Base-by-base conservation (phyloP, 1,140 invertebrate species). In the Stegodyphus dumicola region DNA sequence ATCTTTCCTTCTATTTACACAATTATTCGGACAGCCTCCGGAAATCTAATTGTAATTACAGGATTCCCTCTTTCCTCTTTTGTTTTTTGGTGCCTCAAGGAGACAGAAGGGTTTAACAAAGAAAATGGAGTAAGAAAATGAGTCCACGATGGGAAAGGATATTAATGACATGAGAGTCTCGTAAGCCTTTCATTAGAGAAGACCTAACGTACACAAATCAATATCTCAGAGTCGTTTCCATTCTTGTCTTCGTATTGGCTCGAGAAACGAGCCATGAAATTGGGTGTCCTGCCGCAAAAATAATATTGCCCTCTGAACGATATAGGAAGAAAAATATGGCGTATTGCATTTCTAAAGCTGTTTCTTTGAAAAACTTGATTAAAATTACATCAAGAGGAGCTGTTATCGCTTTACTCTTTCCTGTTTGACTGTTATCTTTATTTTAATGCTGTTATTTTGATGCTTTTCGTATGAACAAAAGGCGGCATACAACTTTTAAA, bases 1-100 rank as follows among this genome's bases (percentile, higher is more conserved):
- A 54, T 75, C 73, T 33, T 60, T 48, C 73, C 9, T 33, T 54
- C 52, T 75, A 75, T 75, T 75, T 75, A 75, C 53, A 75, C 73
- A 75, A 75, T 75, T 75, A 75, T 75, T 60, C 54, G 52, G 52
- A 75, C 73, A 75, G 73, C 54, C 54, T 18, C 18, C 53, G 53
- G 73, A 75, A 75, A 75, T 75, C 52, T 56, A 75, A 75, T 75
- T 75, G 73, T 75, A 75, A 75, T 75, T 75, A 75, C 73, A 60
- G 33, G 9, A 18, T 48, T 75, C 17, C 48, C n/a, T 75, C 48
- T 75, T 13, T 33, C 33, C 48, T 6, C 17, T 60, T 73, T 73
- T 73, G 48, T 53, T 53, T 49, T 4, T 17, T n/a, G 18, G 1
- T 33, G 33, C 33, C 33, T 33, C 33, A 33, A 60, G 56, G 15